A percentile compares a stretch with the other conserved stretches of the same genome.
Evolutionary conservation across 2,888 invertebrate genomes (phyloP).

Genomic region (Cephus runcator): DNA sequence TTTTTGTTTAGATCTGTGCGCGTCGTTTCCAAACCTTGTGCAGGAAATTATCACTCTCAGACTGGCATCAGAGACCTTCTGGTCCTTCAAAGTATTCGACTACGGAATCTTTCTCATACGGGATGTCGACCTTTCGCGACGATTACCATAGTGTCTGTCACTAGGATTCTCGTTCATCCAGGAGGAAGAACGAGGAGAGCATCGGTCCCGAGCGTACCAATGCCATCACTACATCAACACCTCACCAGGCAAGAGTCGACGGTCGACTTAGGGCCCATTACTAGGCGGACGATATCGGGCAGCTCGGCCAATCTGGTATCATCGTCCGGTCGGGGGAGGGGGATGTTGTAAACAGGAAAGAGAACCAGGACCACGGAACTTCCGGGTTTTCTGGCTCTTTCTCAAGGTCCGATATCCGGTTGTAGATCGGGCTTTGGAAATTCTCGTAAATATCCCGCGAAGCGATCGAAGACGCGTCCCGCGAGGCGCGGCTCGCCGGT

Average conservation of each 20-base stretch:
- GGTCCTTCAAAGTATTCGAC: neutral
- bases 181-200: neutral
- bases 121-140: neutral
- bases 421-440: neutral
- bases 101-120: neutral
- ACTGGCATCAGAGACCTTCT: neutral
- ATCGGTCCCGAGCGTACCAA: neutral
- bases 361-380: neutral
- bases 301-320: neutral
- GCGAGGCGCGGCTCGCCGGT: slow-evolving; percentile 54
- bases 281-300: neutral
- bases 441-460: slow-evolving; percentile 3
- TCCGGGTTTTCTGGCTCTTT: neutral
- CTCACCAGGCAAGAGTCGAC: neutral
- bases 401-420: neutral
- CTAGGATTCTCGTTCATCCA: neutral
- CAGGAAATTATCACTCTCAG: neutral
- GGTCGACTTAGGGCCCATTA: neutral
- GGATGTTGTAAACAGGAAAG: neutral
- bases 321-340: neutral
- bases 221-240: neutral
- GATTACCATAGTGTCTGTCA: neutral
- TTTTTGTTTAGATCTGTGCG: neutral
- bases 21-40: neutral
- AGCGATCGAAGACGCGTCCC: slow-evolving; percentile 42